These are phyloP conservation scores for Antrozous pallidus DNA, from an alignment of 2,797 vertebrate species.

Conservation along the genomic window DNA sequence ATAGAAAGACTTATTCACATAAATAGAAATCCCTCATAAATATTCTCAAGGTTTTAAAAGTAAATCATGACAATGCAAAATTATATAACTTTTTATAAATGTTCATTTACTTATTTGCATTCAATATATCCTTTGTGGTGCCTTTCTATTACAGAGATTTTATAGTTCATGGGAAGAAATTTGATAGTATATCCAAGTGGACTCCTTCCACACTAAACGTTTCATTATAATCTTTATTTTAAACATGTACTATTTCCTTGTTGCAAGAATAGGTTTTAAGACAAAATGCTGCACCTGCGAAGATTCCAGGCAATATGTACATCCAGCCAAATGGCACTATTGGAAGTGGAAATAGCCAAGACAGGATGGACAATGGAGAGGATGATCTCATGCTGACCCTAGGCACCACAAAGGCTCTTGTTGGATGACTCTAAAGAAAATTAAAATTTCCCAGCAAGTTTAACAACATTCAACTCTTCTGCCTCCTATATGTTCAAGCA, in stretches of 20 bases:
- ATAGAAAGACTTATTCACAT: not conserved
- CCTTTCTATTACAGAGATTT: not conserved
- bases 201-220: not conserved
- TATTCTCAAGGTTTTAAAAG: not conserved
- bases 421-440: not conserved
- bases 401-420: not conserved
- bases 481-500: not conserved
- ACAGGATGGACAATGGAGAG: not conserved
- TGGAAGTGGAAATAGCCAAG: not conserved
- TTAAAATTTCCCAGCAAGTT: not conserved
- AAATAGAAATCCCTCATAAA: slow-evolving; percentile 2
- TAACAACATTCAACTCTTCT: not conserved
- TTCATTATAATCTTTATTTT: not conserved
- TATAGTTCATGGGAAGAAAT: not conserved
- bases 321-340: not conserved
- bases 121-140: not conserved
- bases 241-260: not conserved
- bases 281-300: not conserved
- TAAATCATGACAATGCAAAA: not conserved
- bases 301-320: not conserved
- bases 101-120: not conserved
- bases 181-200: not conserved
- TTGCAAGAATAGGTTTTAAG: not conserved
- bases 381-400: not conserved
- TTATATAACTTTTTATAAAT: not conserved